Evolutionary conservation across 2,797 vertebrate species (phyloP).

Genomic region (Poeciliopsis presidionis): DNA sequence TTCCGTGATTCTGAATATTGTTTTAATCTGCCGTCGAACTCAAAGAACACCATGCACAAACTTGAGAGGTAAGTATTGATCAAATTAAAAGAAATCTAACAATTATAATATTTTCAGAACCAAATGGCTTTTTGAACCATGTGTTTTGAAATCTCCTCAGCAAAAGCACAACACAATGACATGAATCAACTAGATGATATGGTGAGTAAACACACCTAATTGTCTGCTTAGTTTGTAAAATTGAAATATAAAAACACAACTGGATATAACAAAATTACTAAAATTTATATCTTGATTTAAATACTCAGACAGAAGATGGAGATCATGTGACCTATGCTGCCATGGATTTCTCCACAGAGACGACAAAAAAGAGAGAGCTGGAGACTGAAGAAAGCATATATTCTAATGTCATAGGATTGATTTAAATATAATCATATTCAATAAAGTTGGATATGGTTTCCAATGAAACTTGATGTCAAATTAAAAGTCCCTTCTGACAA

Average conservation of each 20-base stretch:
- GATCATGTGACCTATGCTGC: background rate
- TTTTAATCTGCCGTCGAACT: background rate
- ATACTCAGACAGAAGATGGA: background rate
- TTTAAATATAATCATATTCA: background rate
- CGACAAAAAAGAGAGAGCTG: background rate
- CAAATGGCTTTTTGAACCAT: background rate
- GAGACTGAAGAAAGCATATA: background rate
- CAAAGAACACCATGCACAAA: background rate
- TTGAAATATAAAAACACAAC: background rate
- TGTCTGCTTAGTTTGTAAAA: background rate
- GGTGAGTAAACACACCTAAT: background rate
- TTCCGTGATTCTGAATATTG: constrained; percentile 13
- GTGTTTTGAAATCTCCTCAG: background rate
- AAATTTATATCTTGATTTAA: background rate
- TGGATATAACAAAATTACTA: background rate
- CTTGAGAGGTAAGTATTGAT: background rate
- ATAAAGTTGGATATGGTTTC: background rate
- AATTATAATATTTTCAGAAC: background rate
- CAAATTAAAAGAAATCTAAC: background rate
- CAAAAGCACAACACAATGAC: background rate
- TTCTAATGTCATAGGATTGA: background rate
- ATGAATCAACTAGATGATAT: background rate
- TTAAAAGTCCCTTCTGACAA: background rate
- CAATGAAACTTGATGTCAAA: background rate
- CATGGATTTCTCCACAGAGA: background rate